These are phyloP conservation scores for Siniperca scherzeri DNA, from an alignment of 2,797 vertebrate species.

Conservation along the genomic window DNA sequence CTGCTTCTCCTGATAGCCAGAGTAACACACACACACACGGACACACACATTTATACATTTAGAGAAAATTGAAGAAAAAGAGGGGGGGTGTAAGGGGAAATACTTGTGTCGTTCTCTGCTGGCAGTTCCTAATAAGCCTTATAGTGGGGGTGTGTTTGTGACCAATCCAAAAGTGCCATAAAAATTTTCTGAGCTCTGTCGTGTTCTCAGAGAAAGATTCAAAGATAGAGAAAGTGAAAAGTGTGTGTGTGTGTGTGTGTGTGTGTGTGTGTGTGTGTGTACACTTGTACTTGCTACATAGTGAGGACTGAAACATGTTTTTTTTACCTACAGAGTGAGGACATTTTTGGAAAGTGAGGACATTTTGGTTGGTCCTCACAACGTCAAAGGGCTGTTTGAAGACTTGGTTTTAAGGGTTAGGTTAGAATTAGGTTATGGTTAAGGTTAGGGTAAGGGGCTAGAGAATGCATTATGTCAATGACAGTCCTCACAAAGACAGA, in stretches of 20 bases:
- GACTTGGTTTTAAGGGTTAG: no score
- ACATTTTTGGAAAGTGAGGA: no score
- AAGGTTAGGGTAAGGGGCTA: no score
- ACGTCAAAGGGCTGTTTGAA: no score
- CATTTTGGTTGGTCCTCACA: no score
- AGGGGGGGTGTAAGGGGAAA: no score
- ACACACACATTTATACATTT: not conserved
- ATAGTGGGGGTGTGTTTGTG: conserved; percentile 1
- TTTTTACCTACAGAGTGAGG: no score
- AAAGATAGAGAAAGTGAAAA: conserved; percentile 13
- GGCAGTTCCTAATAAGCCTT: conserved; percentile 1
- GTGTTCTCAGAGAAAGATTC: conserved; percentile 20
- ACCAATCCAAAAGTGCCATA: conserved; percentile 26
- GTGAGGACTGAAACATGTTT: no score
- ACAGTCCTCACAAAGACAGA: no score
- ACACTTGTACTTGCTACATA: no score
- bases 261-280: not conserved
- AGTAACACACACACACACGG: conserved; percentile 1
- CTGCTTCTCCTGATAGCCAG: conserved; percentile 4
- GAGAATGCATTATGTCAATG: no score
- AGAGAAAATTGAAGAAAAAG: not conserved
- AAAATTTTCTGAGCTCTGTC: conserved; percentile 1
- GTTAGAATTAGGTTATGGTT: no score
- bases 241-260: not conserved
- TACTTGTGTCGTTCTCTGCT: not conserved